phyloP scores from a whole-genome alignment of 2,113 vertebrate species.

The Scatophagus argus region DNA sequence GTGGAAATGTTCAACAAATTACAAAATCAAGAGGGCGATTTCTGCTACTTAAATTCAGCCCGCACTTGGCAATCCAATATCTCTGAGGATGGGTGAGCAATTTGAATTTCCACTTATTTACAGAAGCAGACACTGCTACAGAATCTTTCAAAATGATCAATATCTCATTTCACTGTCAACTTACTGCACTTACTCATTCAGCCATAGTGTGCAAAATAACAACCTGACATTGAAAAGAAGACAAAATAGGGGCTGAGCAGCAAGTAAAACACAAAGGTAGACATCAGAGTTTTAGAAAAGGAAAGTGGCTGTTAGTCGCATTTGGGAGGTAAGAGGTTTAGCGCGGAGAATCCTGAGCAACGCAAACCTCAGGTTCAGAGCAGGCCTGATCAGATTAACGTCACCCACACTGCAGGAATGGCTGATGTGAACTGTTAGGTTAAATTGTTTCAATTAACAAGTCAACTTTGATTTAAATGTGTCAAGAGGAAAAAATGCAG shows the following conservation, averaged over 20 bases:
- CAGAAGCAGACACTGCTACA: not conserved
- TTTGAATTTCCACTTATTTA: constrained; percentile 30
- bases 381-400: constrained; percentile 61
- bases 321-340: constrained; percentile 66
- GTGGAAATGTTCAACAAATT: constrained; percentile 19
- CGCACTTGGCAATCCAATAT: constrained; percentile 1
- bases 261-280: not conserved
- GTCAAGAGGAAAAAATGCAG: not conserved
- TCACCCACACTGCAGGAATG: constrained; percentile 5
- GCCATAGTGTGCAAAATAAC: not conserved
- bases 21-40: constrained; percentile 22
- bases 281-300: constrained; percentile 28
- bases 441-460: constrained; percentile 7
- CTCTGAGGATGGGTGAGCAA: constrained; percentile 1
- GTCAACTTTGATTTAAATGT: not conserved
- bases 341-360: constrained; percentile 47
- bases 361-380: constrained; percentile 44
- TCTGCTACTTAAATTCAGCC: constrained; percentile 13
- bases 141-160: constrained; percentile 44
- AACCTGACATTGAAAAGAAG: not conserved
- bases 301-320: constrained; percentile 45
- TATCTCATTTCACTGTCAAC: constrained; percentile 21
- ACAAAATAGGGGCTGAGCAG: not conserved
- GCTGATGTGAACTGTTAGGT: constrained; percentile 18
- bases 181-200: constrained; percentile 11